These are phyloP conservation scores for Apis florea DNA, from an alignment of 1,140 invertebrate genomes.

Conservation along the genomic window DNA sequence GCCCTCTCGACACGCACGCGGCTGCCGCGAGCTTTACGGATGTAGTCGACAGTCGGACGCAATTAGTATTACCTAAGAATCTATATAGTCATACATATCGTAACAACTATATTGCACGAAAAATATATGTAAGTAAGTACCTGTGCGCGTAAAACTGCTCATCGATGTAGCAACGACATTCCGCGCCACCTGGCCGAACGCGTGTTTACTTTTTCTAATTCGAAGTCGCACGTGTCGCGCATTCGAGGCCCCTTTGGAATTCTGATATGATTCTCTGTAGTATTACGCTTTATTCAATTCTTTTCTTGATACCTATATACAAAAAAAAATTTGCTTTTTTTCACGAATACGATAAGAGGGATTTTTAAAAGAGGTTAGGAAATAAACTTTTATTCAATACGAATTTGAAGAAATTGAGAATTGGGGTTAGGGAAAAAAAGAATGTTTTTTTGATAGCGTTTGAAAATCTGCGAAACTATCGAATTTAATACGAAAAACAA, in stretches of 20 bases:
- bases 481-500: neutral
- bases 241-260: slow-evolving; percentile 2
- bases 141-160: slow-evolving; percentile 5
- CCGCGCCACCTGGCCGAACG: slow-evolving; percentile 64
- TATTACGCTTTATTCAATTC: neutral
- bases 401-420: neutral
- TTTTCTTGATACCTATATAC: neutral
- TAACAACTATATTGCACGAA: slow-evolving; percentile 32
- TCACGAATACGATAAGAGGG: neutral
- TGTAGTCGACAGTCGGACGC: slow-evolving; percentile 52
- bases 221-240: slow-evolving; percentile 45
- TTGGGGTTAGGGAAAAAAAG: too few species aligned
- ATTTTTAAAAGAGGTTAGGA: neutral
- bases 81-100: slow-evolving; percentile 54
- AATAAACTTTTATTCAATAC: neutral
- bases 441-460: too few species aligned
- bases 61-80: slow-evolving; percentile 72
- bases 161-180: slow-evolving; percentile 43
- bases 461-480: neutral
- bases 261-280: neutral
- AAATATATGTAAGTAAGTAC: slow-evolving; percentile 24
- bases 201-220: slow-evolving; percentile 58
- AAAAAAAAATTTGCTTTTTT: neutral
- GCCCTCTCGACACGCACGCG: neutral
- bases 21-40: slow-evolving; percentile 27